Percentiles rank a stretch among this genome's conserved stretches.
phyloP scores from a whole-genome alignment of 2,113 vertebrate genomes.

The Channa argus region DNA sequence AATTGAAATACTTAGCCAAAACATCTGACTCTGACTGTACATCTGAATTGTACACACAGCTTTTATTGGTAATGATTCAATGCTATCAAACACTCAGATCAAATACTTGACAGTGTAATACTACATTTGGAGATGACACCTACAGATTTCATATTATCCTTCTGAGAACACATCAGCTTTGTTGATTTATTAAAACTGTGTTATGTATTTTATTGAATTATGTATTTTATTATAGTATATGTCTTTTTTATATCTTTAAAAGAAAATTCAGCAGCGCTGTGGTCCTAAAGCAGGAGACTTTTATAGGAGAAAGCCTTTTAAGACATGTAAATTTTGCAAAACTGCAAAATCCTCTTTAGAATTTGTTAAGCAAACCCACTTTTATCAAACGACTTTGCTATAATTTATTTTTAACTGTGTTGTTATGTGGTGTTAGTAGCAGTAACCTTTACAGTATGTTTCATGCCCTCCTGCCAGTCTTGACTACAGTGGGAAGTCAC shows the following conservation, averaged over 20 bases:
- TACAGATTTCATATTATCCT: not conserved
- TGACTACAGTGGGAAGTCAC: no score
- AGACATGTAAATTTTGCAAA: not conserved
- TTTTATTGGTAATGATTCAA: constrained; percentile 26
- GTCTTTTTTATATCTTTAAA: not conserved
- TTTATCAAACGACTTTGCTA: no score
- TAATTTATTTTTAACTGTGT: no score
- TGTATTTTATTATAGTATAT: not conserved
- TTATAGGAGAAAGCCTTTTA: not conserved
- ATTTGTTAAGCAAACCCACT: no score
- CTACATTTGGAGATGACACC: not conserved
- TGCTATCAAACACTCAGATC: constrained; percentile 18
- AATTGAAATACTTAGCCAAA: constrained; percentile 11
- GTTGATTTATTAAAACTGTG: not conserved
- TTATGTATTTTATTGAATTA: not conserved
- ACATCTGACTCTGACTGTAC: constrained; percentile 7
- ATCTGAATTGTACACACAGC: not conserved
- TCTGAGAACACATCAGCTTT: not conserved
- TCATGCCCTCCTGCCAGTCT: no score
- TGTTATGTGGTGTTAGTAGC: no score
- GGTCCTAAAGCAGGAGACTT: not conserved
- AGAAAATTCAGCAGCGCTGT: not conserved
- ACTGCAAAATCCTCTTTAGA: no score
- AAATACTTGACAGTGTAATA: constrained; percentile 19
- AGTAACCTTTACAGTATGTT: no score